Evolutionary conservation across 2,888 invertebrate genomes (phyloP), one percentile per base, ranked within the genome.

Genomic region (Macropis europaea): DNA sequence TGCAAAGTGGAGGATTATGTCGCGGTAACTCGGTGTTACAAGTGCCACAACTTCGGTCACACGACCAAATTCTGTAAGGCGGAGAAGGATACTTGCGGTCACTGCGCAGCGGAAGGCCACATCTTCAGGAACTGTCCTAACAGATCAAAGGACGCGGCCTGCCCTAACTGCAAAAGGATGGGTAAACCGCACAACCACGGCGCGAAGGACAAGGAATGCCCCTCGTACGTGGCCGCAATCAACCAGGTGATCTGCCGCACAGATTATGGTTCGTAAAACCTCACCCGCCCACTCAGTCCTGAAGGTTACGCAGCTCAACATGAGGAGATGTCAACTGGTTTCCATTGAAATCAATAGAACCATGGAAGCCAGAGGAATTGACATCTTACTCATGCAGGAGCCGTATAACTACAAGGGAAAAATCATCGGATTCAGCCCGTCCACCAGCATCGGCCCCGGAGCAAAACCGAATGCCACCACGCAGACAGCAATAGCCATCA

Each of bases 31-130:
- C 52, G 71, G 30, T 82, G 82, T 50, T 78, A 43, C 34, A 75
- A 70, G 47, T 80, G 77, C 19, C 76, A 80, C 7, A 15, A n/a
- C 1, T 73, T 47, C 19, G 76, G 77, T 0, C 79, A 80, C 32
- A 54, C 66, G 0, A 17, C 66, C 1, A 59, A 68, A 30, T 6
- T 57, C 56, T 72, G 73, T 13, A 64, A 19, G 47, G 42, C 36
- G n/a, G 52, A 64, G 9, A 30, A 24, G 7, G 28, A 3, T 13
- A 45, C 28, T 0, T 78, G 77, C 54, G 36, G 56, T 0, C 68
- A 73, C 42, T 79, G 77, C 48, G 62, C 48, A 0, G 40, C 40
- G n/a, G 34, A n/a, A 5, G 72, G 70, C 0, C 72, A 69, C 32
- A 50, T 15, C 1, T 5, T 26, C 0, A 13, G 3, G 0, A 42